Evolutionary conservation across 2,888 invertebrate genomes (phyloP), one percentile per base, ranked within the genome.

Genomic region (Atethmia centrago): DNA sequence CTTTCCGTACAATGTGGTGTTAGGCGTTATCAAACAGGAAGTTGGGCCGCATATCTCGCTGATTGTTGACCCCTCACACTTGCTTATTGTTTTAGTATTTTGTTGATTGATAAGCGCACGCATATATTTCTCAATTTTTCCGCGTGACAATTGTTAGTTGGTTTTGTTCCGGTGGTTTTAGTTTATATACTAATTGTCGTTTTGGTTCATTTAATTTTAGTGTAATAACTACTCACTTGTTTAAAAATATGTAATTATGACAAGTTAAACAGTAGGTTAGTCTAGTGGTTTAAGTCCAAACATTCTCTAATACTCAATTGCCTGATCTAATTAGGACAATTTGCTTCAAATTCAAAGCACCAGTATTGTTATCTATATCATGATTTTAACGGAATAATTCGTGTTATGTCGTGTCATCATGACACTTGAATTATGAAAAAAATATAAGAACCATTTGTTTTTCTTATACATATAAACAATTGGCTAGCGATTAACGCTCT

Each of bases 11-110:
- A 64, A 45, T 63, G 63, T 25, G 59, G 62, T 36, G 9, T 69
- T 65, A 49, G 72, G 28, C 36, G 31, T 69, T 79, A 82, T 82
- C 74, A 28, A 65, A n/a, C 71, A 82, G 81, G 81, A 82, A 79
- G 74, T 63, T 73, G 82, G 49, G 16, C 59, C 65, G 55, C 68
- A 82, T 77, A 59, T 19, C 47, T 70, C 1, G 67, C 67, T 78
- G 67, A 70, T 71, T 73, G 64, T 61, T 77, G 80, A 77, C 78
- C 78, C 64, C 59, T 31, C 53, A 66, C 61, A 45, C 55, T 47
- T 67, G 63, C 66, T 56, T 63, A 71, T 63, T 74, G 79, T 80
- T 78, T 78, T 78, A 71, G 25, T 70, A 62, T 59, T 81, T 82
- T 63, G 68, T 77, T 55, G 36, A 55, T 61, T 71, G 80, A 83